Evolutionary conservation across 2,888 invertebrate species (phyloP), one percentile per base, ranked within the genome.

Genomic region (Ochlodes sylvanus): DNA sequence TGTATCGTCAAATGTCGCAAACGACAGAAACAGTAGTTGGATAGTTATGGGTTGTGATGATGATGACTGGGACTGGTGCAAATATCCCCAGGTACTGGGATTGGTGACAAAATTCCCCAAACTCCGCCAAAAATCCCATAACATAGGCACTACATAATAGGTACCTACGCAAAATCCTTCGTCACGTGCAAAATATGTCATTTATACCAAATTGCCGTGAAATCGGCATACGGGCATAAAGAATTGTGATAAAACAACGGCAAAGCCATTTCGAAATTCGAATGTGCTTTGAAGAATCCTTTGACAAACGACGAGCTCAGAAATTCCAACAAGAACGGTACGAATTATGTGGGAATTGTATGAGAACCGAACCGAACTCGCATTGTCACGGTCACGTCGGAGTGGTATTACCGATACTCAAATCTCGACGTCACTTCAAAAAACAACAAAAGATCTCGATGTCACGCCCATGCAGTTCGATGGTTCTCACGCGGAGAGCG

Each of bases 401-500:
- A 75, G 79, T 82, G 80, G 83, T 82, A 89, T 89, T 88, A 89
- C 84, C 84, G 78, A 88, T 86, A 85, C 80, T 67, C 60, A 55
- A 67, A 67, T 77, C 79, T 84, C 84, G 81, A 81, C 86, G 87
- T 88, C 88, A 86, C 82, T 81, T 80, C 67, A 71, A 73, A 75
- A 72, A 68, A 74, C 70, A 77, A 81, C 76, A 89, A 88, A 90
- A 89, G 88, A 67, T 69, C 82, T 82, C 87, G 82, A 90, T 91
- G 92, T 92, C 92, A 93, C 92, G 92, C 91, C 90, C 87, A 90
- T 91, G 91, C 90, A 89, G 87, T 88, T 85, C 79, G 79, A 84
- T 84, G 88, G 87, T 92, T 93, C 92, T 92, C 92, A 92, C 92
- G 92, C 85, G 79, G 76, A 72, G 76, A 72, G 79, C 79, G 81